Percentiles rank a stretch among this genome's conserved stretches.
Evolutionary conservation across 2,888 invertebrate species (phyloP).

Genomic region (Thumatha senex): DNA sequence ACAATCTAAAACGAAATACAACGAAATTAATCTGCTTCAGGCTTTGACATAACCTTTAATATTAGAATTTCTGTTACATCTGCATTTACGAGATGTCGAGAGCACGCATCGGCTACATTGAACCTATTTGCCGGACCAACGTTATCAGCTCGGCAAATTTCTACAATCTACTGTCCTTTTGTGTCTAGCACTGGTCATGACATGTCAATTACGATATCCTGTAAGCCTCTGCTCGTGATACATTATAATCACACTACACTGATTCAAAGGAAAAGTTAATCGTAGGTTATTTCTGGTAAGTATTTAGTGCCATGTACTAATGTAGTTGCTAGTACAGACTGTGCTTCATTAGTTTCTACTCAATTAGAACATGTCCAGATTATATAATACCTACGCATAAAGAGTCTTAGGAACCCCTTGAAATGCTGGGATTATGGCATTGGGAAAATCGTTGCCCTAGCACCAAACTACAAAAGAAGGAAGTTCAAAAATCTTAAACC

Average conservation of each 20-base stretch:
- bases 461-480: too few species aligned
- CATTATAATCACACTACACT: constrained; percentile 33
- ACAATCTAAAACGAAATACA: too few species aligned
- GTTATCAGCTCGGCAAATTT: constrained; percentile 73
- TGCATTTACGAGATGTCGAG: constrained; percentile 57
- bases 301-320: constrained; percentile 7
- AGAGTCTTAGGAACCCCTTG: too few species aligned
- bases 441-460: too few species aligned
- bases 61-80: constrained; percentile 52
- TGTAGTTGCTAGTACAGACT: too few species aligned
- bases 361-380: too few species aligned
- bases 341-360: too few species aligned
- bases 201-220: constrained; percentile 80
- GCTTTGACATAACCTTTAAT: constrained; percentile 43
- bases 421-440: too few species aligned
- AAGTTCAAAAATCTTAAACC: too few species aligned
- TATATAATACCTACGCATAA: too few species aligned
- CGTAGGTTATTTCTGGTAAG: constrained; percentile 12
- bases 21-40: too few species aligned
- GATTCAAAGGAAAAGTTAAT: constrained; percentile 24
- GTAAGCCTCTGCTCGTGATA: constrained; percentile 45
- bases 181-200: constrained; percentile 73
- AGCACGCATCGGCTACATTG: constrained; percentile 52
- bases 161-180: constrained; percentile 78
- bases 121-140: constrained; percentile 70